Evolutionary conservation across 2,113 vertebrate genomes (phyloP).

Genomic region (Sander lucioperca): DNA sequence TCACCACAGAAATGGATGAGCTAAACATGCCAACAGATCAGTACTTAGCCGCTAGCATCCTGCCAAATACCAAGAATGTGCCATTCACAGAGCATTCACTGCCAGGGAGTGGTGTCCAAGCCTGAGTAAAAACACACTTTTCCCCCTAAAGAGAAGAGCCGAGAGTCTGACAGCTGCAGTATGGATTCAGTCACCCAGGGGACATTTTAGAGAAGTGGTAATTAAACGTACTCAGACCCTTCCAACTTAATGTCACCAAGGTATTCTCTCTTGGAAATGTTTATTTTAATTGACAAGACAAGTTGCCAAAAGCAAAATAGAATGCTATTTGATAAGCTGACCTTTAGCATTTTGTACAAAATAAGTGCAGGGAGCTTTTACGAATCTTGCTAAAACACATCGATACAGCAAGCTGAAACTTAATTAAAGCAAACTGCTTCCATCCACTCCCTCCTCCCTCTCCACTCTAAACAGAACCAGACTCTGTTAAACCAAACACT

Average conservation of each 20-base stretch:
- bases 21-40: slow-evolving; percentile 82
- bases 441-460: neutral
- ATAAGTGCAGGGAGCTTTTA: neutral
- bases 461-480: slow-evolving; percentile 7
- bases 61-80: slow-evolving; percentile 83
- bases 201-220: slow-evolving; percentile 12
- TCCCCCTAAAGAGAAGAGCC: neutral
- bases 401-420: neutral
- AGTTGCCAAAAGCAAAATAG: neutral
- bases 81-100: slow-evolving; percentile 83
- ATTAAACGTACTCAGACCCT: slow-evolving; percentile 9
- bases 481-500: neutral
- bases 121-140: slow-evolving; percentile 53
- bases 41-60: slow-evolving; percentile 80
- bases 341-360: slow-evolving; percentile 20
- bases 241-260: slow-evolving; percentile 15
- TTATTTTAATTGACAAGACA: slow-evolving; percentile 3
- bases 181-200: slow-evolving; percentile 20
- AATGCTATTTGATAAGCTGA: slow-evolving; percentile 7
- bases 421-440: slow-evolving; percentile 4
- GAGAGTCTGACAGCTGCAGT: slow-evolving; percentile 26
- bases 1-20: slow-evolving; percentile 90
- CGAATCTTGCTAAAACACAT: neutral
- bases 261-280: slow-evolving; percentile 23
- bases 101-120: slow-evolving; percentile 80